A percentile compares a stretch with the other conserved stretches of the same genome.
phyloP scores from a whole-genome alignment of 30 jellyfish, hydroid and myxozoan species.

The Aurelia sp. region DNA sequence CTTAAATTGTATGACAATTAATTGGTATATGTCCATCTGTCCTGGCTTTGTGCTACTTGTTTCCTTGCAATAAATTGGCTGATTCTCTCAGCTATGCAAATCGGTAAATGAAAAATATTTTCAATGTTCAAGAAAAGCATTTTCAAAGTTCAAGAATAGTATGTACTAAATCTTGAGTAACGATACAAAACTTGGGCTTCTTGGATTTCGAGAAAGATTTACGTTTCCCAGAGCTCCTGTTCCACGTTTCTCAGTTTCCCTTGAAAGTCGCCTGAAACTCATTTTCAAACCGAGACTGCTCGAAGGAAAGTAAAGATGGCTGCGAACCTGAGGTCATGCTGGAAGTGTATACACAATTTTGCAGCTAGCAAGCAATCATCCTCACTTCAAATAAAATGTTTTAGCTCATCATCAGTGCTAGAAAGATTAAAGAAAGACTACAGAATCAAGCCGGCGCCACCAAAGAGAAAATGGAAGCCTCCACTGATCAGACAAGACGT shows the following conservation, averaged over 20 bases:
- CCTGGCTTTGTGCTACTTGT: no score
- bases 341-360: constrained; percentile 37
- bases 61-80: no score
- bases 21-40: no score
- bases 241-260: background rate
- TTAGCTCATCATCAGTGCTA: constrained; percentile 28
- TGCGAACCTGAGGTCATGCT: constrained; percentile 16
- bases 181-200: no score
- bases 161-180: no score
- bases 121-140: no score
- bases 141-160: no score
- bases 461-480: constrained; percentile 30
- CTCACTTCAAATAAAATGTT: background rate
- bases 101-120: no score
- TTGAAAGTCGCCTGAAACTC: background rate
- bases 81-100: no score
- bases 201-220: no score
- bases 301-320: constrained; percentile 36
- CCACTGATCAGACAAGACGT: constrained; percentile 42
- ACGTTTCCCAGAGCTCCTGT: no score
- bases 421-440: constrained; percentile 43
- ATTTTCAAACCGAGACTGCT: constrained; percentile 17
- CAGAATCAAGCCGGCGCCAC: constrained; percentile 36
- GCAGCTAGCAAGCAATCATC: background rate
- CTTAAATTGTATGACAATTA: no score